Percentiles rank a stretch among this genome's conserved stretches.
Evolutionary conservation across 1,140 invertebrate species (phyloP).

Genomic region (Condylostylus longicornis): DNA sequence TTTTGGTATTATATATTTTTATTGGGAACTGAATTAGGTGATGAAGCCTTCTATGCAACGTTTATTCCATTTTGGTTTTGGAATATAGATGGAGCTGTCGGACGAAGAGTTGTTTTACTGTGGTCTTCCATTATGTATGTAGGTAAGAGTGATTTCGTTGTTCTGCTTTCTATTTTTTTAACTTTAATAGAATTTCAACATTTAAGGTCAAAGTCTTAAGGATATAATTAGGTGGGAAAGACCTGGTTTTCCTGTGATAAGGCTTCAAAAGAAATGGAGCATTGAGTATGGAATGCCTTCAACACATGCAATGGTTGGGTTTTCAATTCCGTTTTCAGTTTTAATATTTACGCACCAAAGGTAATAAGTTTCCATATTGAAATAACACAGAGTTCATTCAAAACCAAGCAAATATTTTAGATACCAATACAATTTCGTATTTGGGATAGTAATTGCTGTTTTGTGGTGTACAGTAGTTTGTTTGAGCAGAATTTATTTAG

Average conservation of each 20-base stretch:
- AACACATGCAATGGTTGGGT: constrained; percentile 76
- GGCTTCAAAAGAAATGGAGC: constrained; percentile 71
- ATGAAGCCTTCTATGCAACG: constrained; percentile 74
- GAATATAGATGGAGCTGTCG: constrained; percentile 76
- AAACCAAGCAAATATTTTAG: not conserved
- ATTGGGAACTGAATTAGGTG: constrained; percentile 68
- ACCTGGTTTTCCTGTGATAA: constrained; percentile 65
- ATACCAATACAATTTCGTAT: constrained; percentile 56
- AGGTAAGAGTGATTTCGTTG: too few species aligned
- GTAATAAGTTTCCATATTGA: not conserved
- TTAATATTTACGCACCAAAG: constrained; percentile 2
- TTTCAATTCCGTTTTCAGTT: constrained; percentile 2
- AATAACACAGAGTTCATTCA: not conserved
- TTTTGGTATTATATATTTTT: constrained; percentile 79
- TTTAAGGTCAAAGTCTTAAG: constrained; percentile 68
- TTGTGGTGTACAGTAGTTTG: constrained; percentile 64
- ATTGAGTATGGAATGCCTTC: constrained; percentile 88
- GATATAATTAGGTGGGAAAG: constrained; percentile 74
- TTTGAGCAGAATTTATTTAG: constrained; percentile 72
- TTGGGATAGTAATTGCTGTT: constrained; percentile 39
- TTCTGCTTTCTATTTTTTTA: not conserved
- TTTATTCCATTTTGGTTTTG: constrained; percentile 86
- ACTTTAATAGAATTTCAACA: not conserved
- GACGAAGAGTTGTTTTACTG: constrained; percentile 59
- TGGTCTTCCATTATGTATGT: constrained; percentile 78